Conservation (phyloP, 2,113 vertebrate genomes). For the cat (Felis catus) region F.catus_Fca126_mat1.0 CM031413.1:25948001-25948500, state of each 20-base stretch:
- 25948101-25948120: background rate
- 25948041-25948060: background rate
- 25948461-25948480: background rate
- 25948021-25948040: background rate
- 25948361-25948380: background rate
- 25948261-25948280: background rate
- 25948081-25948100: background rate
- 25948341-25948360: background rate
- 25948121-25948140: background rate
- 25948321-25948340: background rate
- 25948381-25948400: background rate
- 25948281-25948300: background rate
- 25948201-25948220: background rate
- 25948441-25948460: background rate
- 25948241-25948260: background rate
- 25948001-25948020: background rate
- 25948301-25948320: background rate
- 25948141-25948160: background rate
- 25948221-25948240: background rate
- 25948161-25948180: background rate
- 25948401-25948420: background rate
- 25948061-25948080: background rate
- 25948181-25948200: background rate
- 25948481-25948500: background rate
- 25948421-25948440: constrained; percentile 2